A percentile compares a stretch with the other conserved stretches of the same genome.
Conservation (phyloP, 2,797 vertebrate genomes). For the Myotis findleyi region DNA sequence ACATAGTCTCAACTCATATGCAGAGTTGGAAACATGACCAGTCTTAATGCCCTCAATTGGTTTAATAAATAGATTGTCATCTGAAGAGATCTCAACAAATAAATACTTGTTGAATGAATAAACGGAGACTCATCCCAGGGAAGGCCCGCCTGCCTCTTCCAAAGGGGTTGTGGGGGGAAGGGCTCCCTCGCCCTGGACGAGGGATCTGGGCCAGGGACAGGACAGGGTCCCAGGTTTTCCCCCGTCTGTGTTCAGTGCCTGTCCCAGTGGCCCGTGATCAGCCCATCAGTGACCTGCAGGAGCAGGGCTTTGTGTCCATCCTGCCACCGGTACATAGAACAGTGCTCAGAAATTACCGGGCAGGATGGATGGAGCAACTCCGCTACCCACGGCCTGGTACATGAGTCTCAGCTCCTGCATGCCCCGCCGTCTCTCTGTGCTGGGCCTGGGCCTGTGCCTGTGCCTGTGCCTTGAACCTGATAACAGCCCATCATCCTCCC, state of each 20-base stretch:
- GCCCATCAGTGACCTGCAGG: neutral
- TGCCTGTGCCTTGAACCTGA: neutral
- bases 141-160: neutral
- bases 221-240: neutral
- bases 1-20: accelerated
- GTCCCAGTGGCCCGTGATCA: neutral
- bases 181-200: too few relatives aligned
- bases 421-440: neutral
- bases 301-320: neutral
- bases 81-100: neutral
- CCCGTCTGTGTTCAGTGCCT: neutral
- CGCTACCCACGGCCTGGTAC: neutral
- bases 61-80: neutral
- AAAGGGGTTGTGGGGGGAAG: neutral
- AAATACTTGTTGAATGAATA: slow-evolving; percentile 31
- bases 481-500: neutral
- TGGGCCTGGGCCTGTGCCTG: neutral
- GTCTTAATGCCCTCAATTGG: neutral
- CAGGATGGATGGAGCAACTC: neutral
- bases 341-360: accelerated
- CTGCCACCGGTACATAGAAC: neutral
- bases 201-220: neutral
- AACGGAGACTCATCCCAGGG: neutral
- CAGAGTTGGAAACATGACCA: neutral
- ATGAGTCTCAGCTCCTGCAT: neutral